Percentiles rank a stretch among this genome's conserved stretches.
Evolutionary conservation across 2,888 invertebrate species (phyloP).

Genomic region (Dasysyrphus tricinctus): DNA sequence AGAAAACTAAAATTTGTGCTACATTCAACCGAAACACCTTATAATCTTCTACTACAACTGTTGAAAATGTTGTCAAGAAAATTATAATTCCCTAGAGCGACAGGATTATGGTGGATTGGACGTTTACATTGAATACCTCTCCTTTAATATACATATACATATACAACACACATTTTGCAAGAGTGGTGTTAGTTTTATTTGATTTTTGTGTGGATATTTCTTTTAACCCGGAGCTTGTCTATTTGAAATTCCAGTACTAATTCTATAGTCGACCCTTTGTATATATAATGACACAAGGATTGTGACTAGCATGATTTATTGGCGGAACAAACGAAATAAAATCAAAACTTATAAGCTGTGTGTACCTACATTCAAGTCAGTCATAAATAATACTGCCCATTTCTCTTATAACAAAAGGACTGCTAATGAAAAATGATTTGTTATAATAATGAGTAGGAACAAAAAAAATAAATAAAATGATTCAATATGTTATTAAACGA

Average conservation of each 20-base stretch:
- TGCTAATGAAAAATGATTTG: neutral
- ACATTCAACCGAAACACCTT: neutral
- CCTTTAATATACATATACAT: neutral
- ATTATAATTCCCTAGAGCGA: slow-evolving; percentile 11
- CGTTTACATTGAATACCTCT: slow-evolving; percentile 30
- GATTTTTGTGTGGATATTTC: neutral
- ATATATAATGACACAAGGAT: slow-evolving; percentile 21
- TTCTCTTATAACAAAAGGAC: neutral
- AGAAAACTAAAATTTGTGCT: too few species aligned
- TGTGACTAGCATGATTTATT: slow-evolving; percentile 68
- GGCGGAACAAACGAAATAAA: slow-evolving; percentile 14
- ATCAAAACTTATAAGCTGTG: slow-evolving; percentile 22
- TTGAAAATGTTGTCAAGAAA: slow-evolving; percentile 24
- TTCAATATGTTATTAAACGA: neutral
- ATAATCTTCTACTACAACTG: neutral
- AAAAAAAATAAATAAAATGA: neutral
- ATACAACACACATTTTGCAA: neutral
- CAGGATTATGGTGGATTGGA: slow-evolving; percentile 22
- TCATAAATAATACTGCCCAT: neutral
- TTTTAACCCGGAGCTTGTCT: neutral
- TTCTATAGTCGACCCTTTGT: neutral
- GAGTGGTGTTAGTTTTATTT: slow-evolving; percentile 24
- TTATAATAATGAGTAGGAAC: neutral
- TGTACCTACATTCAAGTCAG: neutral
- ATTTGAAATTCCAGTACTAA: slow-evolving; percentile 17